These are phyloP conservation scores for Chondrilla cf. caribensis DNA, from an alignment of 37 sponge, comb jelly and placozoan species.

Conservation along the genomic window DNA sequence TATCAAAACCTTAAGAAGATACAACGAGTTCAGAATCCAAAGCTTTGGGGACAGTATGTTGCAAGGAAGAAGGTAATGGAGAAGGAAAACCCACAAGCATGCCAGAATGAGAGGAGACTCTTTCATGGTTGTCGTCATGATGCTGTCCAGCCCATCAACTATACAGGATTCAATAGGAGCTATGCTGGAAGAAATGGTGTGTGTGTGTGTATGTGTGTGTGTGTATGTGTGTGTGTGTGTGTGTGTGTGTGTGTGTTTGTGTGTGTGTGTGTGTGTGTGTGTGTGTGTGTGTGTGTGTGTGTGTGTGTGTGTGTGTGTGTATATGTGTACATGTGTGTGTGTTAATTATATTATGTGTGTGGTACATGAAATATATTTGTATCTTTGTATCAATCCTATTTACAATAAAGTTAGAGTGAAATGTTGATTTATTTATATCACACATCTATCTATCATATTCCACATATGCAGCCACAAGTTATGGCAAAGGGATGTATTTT, in stretches of 20 bases:
- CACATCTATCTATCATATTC: neutral
- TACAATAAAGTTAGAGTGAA: no score
- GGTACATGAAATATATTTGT: no score
- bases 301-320: no score
- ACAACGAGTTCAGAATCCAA: constrained; percentile 25
- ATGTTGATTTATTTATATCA: no score
- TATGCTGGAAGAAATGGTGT: constrained; percentile 29
- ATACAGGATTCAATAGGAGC: constrained; percentile 27
- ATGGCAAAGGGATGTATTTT: constrained; percentile 43
- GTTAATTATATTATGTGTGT: no score
- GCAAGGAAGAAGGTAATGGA: constrained; percentile 29
- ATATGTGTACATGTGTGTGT: no score
- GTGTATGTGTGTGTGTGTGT: neutral
- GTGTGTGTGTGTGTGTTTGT: no score
- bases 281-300: no score
- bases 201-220: neutral
- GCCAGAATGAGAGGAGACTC: constrained; percentile 20
- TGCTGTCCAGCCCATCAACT: neutral
- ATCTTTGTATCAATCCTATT: no score
- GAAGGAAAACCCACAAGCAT: neutral
- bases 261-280: no score
- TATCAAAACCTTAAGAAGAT: constrained; percentile 14
- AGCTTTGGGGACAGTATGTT: constrained; percentile 14
- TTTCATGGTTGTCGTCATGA: constrained; percentile 18
- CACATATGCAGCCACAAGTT: neutral